These are phyloP conservation scores for Leptinotarsa tumamoca DNA, from an alignment of 2,888 invertebrate genomes.

Conservation along the genomic window DNA sequence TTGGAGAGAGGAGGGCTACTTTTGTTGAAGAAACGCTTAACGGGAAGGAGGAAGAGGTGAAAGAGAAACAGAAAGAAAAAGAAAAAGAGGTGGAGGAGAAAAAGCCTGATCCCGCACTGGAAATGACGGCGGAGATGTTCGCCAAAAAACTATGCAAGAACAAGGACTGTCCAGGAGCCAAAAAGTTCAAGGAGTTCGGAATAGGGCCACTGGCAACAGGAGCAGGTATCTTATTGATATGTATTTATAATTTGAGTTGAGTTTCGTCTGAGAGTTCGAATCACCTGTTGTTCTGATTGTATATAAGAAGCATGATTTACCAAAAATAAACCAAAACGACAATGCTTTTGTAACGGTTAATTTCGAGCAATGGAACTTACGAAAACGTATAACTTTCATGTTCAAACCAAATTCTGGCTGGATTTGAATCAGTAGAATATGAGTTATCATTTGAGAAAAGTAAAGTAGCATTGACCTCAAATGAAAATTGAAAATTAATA, in stretches of 20 bases:
- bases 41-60: neutral
- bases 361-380: no score
- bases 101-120: slow-evolving; percentile 27
- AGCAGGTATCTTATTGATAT: slow-evolving; percentile 38
- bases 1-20: neutral
- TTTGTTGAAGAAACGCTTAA: neutral
- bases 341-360: no score
- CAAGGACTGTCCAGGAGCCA: slow-evolving; percentile 62
- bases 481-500: no score
- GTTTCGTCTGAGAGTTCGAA: neutral
- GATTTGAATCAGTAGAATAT: no score
- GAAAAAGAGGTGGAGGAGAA: neutral
- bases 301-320: no score
- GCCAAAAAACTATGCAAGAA: slow-evolving; percentile 57
- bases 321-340: no score
- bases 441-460: no score
- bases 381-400: no score
- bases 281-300: no score
- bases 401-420: no score
- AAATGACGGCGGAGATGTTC: slow-evolving; percentile 57
- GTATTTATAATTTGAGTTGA: neutral
- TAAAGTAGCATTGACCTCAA: no score
- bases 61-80: neutral
- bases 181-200: slow-evolving; percentile 63
- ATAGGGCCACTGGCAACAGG: slow-evolving; percentile 63